These are phyloP conservation scores for Terrapene triunguis DNA, from an alignment of 2,113 vertebrate genomes.

Conservation along the genomic window DNA sequence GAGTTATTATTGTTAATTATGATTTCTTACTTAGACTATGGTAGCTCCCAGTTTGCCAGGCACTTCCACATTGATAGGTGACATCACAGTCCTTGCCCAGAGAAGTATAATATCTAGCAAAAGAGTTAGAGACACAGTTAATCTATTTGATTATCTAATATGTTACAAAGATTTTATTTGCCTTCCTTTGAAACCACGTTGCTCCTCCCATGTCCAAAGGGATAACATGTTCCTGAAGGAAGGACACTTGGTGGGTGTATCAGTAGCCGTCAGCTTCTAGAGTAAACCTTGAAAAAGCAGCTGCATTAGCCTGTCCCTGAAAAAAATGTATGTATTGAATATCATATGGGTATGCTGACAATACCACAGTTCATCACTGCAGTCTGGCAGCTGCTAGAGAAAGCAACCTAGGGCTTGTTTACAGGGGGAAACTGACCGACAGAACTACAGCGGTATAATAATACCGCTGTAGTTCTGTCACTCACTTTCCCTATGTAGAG, in stretches of 20 bases:
- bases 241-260: not conserved
- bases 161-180: not conserved
- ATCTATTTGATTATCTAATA: not conserved
- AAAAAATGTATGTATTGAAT: not conserved
- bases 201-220: not conserved
- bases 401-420: not conserved
- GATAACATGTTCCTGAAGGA: not conserved
- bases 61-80: not conserved
- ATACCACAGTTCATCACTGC: not conserved
- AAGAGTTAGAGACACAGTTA: not conserved
- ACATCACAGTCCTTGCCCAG: not conserved
- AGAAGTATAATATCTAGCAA: not conserved
- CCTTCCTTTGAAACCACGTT: not conserved
- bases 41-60: not conserved
- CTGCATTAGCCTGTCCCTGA: not conserved
- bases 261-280: not conserved
- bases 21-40: conserved; percentile 22
- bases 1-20: conserved; percentile 12
- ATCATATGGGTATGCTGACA: not conserved
- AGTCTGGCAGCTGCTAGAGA: not conserved
- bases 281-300: not conserved
- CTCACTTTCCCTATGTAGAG: not conserved
- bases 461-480: not conserved
- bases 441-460: not conserved
- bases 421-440: conserved; percentile 36